A percentile compares a stretch with the other conserved stretches of the same genome.
Evolutionary conservation across 2,113 vertebrate genomes (phyloP).

Genomic region (Phocoena phocoena): DNA sequence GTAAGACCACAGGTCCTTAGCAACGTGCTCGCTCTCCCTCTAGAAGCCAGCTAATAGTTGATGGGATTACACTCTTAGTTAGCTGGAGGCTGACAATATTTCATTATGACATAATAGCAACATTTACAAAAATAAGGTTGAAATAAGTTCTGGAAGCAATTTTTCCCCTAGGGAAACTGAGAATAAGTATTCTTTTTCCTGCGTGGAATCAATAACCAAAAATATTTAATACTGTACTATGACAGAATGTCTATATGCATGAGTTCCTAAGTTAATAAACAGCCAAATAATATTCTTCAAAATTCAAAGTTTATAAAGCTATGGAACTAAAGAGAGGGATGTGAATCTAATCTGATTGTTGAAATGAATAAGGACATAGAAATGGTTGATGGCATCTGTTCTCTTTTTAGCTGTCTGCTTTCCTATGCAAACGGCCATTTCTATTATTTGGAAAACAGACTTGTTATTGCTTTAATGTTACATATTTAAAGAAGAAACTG

Average conservation of each 20-base stretch:
- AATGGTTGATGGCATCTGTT: not conserved
- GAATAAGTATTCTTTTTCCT: not conserved
- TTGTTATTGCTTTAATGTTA: not conserved
- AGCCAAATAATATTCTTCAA: not conserved
- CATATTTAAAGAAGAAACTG: not conserved
- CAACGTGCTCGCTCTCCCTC: not conserved
- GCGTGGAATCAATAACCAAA: not conserved
- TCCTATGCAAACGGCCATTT: not conserved
- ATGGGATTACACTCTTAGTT: not conserved
- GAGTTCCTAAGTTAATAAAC: not conserved
- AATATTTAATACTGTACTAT: not conserved
- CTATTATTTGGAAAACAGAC: not conserved
- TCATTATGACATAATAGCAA: not conserved
- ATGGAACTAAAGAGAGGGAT: not conserved
- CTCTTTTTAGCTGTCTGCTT: not conserved
- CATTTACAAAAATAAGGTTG: not conserved
- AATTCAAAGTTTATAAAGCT: not conserved
- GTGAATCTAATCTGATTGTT: not conserved
- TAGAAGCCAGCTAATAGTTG: not conserved
- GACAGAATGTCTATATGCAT: not conserved
- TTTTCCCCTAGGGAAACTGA: not conserved
- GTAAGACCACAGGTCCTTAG: constrained; percentile 39
- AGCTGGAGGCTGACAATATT: not conserved
- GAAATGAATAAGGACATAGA: not conserved
- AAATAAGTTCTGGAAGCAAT: not conserved